These are phyloP conservation scores for Pseudomyrmex gracilis DNA, from an alignment of 1,140 invertebrate species.

Conservation along the genomic window DNA sequence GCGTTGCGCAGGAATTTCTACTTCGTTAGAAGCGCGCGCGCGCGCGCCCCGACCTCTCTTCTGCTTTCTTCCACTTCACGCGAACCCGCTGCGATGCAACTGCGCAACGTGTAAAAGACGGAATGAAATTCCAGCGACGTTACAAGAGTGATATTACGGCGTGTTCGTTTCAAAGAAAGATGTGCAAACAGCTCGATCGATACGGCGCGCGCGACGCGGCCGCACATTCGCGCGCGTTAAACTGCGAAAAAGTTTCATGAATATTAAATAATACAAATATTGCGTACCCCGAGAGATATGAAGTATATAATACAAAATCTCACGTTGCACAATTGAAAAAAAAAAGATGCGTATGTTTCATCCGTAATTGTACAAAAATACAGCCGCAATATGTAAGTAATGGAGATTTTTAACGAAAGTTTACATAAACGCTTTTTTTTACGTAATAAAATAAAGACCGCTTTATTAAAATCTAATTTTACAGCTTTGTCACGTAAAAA, in stretches of 20 bases:
- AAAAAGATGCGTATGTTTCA: not conserved
- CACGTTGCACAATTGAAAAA: not conserved
- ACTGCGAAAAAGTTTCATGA: slow-evolving; percentile 7
- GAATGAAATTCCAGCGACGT: slow-evolving; percentile 52
- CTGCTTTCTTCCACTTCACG: slow-evolving; percentile 19
- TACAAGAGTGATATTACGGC: slow-evolving; percentile 46
- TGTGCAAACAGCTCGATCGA: slow-evolving; percentile 12
- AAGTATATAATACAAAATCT: too few species aligned
- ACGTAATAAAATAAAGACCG: not conserved
- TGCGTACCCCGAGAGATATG: not conserved
- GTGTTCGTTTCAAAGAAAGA: not conserved
- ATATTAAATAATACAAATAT: slow-evolving; percentile 1
- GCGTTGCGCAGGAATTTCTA: slow-evolving; percentile 52
- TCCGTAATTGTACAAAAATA: not conserved
- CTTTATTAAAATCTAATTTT: not conserved
- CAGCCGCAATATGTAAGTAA: not conserved
- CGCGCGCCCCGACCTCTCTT: not conserved
- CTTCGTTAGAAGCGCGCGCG: slow-evolving; percentile 58
- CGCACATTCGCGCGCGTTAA: slow-evolving; percentile 10
- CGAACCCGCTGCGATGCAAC: slow-evolving; percentile 10
- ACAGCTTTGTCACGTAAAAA: too few species aligned
- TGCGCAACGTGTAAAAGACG: slow-evolving; percentile 33
- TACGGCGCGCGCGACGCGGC: not conserved
- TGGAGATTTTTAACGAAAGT: not conserved
- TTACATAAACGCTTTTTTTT: not conserved